Base-by-base conservation (phyloP, 2,888 invertebrate species). In the Lithophane socia region DNA sequence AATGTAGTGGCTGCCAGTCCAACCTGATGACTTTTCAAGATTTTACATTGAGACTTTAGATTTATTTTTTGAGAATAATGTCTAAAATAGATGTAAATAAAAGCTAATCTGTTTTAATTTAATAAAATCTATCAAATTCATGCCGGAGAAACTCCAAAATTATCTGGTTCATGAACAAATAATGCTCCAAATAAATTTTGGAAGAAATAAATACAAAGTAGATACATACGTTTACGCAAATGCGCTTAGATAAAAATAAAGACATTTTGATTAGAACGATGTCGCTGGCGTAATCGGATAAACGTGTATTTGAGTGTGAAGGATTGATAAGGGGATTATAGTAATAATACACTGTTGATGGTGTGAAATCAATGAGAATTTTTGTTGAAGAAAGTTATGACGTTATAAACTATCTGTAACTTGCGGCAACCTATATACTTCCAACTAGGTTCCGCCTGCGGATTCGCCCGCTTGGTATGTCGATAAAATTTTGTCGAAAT, bases 211-310 rank as follows among this genome's bases (percentile, higher is more conserved):
- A 49, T 80, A 73, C 42, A 24, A 24, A 18, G 10, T 16, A 29
- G 29, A 29, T 29, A n/a, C 8, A 29, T 29, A n/a, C 8, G 21
- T 67, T 76, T 44, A 63, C n/a, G 61, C n/a, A 79, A 82, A 82
- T 24, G 24, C 52, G 21, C 21, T 60, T 12, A 16, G 61, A 63
- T 79, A 75, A 29, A 7, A 67, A 12, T 24, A 47, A 42, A 79
- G 47, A 49, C 56, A n/a, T 64, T 3, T 52, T 68, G 63, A 68
- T 82, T 63, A 67, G 21, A 47, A 49, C 24, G 24, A 37, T 75
- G 44, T 56, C 47, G n/a, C 18, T 9, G 9, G 16, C 37, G 3
- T 58, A 77, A 79, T 68, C 79, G 67, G 67, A 52, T 47, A 37
- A 37, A 52, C 10, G 18, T 37, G 49, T 37, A n/a, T 37, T 75